Evolutionary conservation across 2,888 invertebrate species (phyloP).

Genomic region (Cyclophora punctaria): DNA sequence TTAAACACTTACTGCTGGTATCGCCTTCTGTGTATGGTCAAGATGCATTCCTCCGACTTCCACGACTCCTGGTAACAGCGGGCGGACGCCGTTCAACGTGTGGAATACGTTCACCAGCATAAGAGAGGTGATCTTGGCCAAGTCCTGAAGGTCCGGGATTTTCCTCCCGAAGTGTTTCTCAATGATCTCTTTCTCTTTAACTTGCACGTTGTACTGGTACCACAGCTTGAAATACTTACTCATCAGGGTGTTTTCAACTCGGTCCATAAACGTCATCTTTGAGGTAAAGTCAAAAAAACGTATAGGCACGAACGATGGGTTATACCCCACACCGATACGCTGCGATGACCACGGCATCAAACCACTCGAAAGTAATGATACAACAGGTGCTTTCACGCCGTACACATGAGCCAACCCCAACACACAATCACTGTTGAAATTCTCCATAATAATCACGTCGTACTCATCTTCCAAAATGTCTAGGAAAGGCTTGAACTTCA

Average conservation of each 20-base stretch:
- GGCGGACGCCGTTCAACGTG: constrained; percentile 73
- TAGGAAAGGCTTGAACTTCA: constrained; percentile 49
- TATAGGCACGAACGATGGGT: constrained; percentile 71
- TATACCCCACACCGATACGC: constrained; percentile 61
- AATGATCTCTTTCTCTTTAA: constrained; percentile 49
- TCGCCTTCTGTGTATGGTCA: constrained; percentile 39
- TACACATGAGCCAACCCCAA: constrained; percentile 55
- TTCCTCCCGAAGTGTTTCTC: constrained; percentile 60
- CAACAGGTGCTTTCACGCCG: constrained; percentile 65
- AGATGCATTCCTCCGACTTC: constrained; percentile 80
- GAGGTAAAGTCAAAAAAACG: constrained; percentile 63
- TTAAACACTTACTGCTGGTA: constrained; percentile 57
- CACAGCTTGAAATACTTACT: constrained; percentile 42
- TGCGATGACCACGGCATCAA: constrained; percentile 56
- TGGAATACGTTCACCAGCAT: constrained; percentile 78
- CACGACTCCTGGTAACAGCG: constrained; percentile 72
- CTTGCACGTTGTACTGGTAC: constrained; percentile 44
- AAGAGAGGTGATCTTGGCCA: constrained; percentile 69
- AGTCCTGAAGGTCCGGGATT: constrained; percentile 65
- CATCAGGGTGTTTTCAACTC: constrained; percentile 52
- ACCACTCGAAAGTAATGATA: constrained; percentile 60
- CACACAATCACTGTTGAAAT: constrained; percentile 67
- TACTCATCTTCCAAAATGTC: constrained; percentile 62
- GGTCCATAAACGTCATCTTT: constrained; percentile 67
- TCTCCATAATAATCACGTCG: constrained; percentile 71